Base-by-base conservation (phyloP, 2,113 vertebrate genomes). In the Paracanthobrama guichenoti region DNA sequence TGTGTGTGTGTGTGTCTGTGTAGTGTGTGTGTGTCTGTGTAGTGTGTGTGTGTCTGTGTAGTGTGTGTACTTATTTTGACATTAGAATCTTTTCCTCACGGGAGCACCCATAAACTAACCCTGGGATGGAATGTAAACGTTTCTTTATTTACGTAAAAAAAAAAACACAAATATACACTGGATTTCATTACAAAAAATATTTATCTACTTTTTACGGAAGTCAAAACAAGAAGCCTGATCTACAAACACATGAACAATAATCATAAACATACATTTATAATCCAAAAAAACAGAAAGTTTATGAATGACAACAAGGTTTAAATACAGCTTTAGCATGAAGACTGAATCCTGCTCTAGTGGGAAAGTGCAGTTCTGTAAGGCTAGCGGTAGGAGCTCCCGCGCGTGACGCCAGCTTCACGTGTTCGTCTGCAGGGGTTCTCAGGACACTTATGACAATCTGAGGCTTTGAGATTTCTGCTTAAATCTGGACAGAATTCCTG, bases 171-270 rank as follows among this genome's bases (percentile, higher is more conserved):
- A 48, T 44, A 46, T 35, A 79, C 22, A 75, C 64, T 69, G 73
- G 44, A 88, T 67, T 67, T 39, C 64, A 67, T 67, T 67, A 67
- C 66, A 67, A 67, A 67, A 67, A 18, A 67, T 55, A 2, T 53
- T 53, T 6, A 53, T 67, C 35, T 69, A 69, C 35, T 69, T 69
- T 69, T 42, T 69, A 42, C 10, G 7, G 8, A 69, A 69, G 28
- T 67, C 31, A 20, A 67, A 31, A 67, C 8, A 35, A 35, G 28
- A 67, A 67, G 31, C 18, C 31, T 69, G 35, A 69, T 42, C 66
- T 69, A 69, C 66, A 42, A 42, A 69, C 66, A 69, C 35, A 60
- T 24, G n/a, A 60, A 60, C 22, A 69, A 53, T 53, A 18, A 20
- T 55, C 18, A 55, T 42, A 22, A 6, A 10, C 9, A 69, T 12